Conservation (phyloP, 2,888 invertebrate genomes). For the Trachelus tabidus region DNA sequence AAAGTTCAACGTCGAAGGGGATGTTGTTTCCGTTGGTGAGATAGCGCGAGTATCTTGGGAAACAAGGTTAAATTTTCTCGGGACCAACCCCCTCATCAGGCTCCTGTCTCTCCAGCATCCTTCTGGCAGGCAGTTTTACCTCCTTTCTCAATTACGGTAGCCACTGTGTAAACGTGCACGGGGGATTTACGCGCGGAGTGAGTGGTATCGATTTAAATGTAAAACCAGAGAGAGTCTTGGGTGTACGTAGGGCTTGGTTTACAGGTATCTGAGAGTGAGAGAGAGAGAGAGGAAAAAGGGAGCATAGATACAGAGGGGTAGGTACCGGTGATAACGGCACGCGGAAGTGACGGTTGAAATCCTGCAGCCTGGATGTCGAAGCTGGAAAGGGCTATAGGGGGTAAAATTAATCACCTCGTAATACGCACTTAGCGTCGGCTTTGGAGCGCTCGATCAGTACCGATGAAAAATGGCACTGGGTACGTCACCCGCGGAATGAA, state of each 20-base stretch:
- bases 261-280: neutral
- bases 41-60: neutral
- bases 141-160: conserved; percentile 4
- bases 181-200: conserved; percentile 6
- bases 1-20: neutral
- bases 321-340: neutral
- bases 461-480: conserved; percentile 45
- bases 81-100: neutral
- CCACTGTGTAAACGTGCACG: neutral
- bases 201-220: conserved; percentile 24
- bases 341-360: neutral
- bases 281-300: conserved; percentile 2
- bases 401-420: conserved; percentile 50
- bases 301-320: neutral
- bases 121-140: neutral
- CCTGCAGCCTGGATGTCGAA: neutral
- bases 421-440: conserved; percentile 42
- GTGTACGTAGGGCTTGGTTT: neutral
- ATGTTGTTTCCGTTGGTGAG: neutral
- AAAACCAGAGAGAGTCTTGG: conserved; percentile 7
- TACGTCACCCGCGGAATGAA: conserved; percentile 3
- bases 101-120: neutral
- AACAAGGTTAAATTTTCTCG: neutral
- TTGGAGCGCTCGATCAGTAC: conserved; percentile 36
- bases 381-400: conserved; percentile 21